A percentile compares a stretch with the other conserved stretches of the same genome.
Evolutionary conservation across 2,888 invertebrate genomes (phyloP).

Genomic region (Eulithis testata): DNA sequence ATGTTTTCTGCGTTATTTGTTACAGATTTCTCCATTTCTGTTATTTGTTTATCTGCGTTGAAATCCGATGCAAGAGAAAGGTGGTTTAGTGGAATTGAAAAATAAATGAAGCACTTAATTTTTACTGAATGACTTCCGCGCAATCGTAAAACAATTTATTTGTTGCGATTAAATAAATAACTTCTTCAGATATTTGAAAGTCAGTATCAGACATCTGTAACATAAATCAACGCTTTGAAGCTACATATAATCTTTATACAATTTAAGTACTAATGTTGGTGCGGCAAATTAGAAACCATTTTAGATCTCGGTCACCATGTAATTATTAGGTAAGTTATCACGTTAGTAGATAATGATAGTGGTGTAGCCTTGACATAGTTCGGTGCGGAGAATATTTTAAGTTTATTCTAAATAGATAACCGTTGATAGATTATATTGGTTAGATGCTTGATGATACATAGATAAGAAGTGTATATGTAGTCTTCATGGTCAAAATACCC

Average conservation of each 20-base stretch:
- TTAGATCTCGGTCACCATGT: background rate
- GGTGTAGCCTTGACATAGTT: conserved; percentile 24
- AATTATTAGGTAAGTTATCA: background rate
- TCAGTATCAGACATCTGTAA: too few species aligned
- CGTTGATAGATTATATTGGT: conserved; percentile 19
- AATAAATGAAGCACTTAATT: conserved; percentile 7
- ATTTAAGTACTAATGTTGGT: background rate
- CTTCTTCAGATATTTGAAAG: too few species aligned
- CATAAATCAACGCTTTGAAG: too few species aligned
- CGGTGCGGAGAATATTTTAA: conserved; percentile 18
- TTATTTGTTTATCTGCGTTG: conserved; percentile 8
- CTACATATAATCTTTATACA: too few species aligned
- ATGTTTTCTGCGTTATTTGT: conserved; percentile 2
- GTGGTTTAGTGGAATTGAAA: conserved; percentile 4
- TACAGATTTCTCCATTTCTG: conserved; percentile 10
- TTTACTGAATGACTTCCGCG: too few species aligned
- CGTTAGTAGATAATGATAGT: conserved; percentile 1
- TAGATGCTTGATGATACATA: conserved; percentile 15
- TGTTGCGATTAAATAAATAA: too few species aligned
- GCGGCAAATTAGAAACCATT: background rate
- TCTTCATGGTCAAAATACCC: conserved; percentile 2
- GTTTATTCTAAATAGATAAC: conserved; percentile 26
- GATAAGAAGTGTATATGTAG: background rate
- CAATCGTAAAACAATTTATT: too few species aligned
- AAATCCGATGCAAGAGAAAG: conserved; percentile 15